Evolutionary conservation across 2,797 vertebrate genomes (phyloP).

Genomic region (Cynodonichthys magdalenae): DNA sequence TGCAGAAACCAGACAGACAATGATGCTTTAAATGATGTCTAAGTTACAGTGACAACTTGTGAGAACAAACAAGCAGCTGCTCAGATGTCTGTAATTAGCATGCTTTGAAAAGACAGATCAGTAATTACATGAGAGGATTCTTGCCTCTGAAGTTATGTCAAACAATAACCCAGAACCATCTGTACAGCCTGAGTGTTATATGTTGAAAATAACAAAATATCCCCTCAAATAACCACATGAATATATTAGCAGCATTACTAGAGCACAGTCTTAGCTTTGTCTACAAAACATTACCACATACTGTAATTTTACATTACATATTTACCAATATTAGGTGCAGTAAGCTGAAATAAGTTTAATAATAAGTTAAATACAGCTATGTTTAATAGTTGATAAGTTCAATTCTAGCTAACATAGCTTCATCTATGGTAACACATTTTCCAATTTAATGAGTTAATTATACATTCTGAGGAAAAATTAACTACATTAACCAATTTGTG

Average conservation of each 20-base stretch:
- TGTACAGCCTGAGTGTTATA: slow-evolving; percentile 34
- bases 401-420: neutral
- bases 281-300: no score
- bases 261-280: neutral
- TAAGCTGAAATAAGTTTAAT: no score
- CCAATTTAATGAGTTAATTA: neutral
- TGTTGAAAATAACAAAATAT: slow-evolving; percentile 4
- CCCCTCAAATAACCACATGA: slow-evolving; percentile 1
- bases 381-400: no score
- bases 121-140: slow-evolving; percentile 72
- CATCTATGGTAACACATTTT: neutral
- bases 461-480: no score
- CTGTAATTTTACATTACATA: no score
- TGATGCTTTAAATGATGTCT: slow-evolving; percentile 31
- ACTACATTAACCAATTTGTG: no score
- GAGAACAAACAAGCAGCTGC: slow-evolving; percentile 64
- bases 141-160: slow-evolving; percentile 47
- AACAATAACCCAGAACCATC: slow-evolving; percentile 55
- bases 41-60: slow-evolving; percentile 25
- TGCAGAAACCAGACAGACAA: slow-evolving; percentile 6
- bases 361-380: no score
- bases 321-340: no score
- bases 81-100: slow-evolving; percentile 66
- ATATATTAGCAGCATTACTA: slow-evolving; percentile 2
- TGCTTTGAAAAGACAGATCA: slow-evolving; percentile 50